Percentiles rank a stretch among this genome's conserved stretches.
phyloP scores from a whole-genome alignment of 2,888 invertebrate species.

The Cryptocheilus praepositus region DNA sequence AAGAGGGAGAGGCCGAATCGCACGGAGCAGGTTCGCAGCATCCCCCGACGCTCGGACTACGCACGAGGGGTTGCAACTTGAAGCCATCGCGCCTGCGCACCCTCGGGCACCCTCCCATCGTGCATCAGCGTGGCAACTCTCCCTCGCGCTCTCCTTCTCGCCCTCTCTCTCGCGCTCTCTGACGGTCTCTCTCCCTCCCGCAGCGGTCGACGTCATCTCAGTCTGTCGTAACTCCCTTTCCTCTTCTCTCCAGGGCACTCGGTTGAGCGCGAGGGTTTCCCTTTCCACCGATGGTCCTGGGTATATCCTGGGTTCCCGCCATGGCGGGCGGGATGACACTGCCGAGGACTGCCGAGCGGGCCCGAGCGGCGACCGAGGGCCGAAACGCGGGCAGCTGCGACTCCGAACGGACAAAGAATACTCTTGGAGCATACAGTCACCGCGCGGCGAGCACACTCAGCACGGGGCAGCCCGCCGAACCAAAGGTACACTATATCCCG shows the following conservation, averaged over 20 bases:
- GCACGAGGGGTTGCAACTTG: constrained; percentile 44
- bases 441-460: constrained; percentile 74
- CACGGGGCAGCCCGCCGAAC: constrained; percentile 73
- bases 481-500: constrained; percentile 67
- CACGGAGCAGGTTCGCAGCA: constrained; percentile 61
- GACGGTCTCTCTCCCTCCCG: not conserved
- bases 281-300: constrained; percentile 58
- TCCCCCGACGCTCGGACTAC: constrained; percentile 51
- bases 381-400: constrained; percentile 74
- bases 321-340: constrained; percentile 69
- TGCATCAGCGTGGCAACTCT: constrained; percentile 19
- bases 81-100: constrained; percentile 47
- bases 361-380: constrained; percentile 60
- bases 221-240: not conserved
- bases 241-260: not conserved
- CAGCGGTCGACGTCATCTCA: constrained; percentile 20
- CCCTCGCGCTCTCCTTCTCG: constrained; percentile 26
- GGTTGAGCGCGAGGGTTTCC: constrained; percentile 18
- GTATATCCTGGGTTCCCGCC: constrained; percentile 73
- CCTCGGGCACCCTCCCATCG: constrained; percentile 9
- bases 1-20: constrained; percentile 36
- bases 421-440: constrained; percentile 71
- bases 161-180: constrained; percentile 25
- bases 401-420: constrained; percentile 73
- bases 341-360: constrained; percentile 64